Evolutionary conservation across 2,888 invertebrate species (phyloP).

Genomic region (Chromoteleia sp.): DNA sequence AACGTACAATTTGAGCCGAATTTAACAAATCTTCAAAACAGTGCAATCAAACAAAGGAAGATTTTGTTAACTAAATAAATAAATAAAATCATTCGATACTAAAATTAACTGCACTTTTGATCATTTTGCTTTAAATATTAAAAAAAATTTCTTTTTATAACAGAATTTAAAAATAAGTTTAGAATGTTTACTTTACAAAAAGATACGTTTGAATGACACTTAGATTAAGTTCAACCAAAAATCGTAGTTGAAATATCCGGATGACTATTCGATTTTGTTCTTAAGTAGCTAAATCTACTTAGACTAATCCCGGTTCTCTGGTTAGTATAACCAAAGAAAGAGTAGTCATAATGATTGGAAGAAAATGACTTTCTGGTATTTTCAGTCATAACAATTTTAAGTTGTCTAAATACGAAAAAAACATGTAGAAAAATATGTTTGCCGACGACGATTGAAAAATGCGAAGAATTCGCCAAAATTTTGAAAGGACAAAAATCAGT

Average conservation of each 20-base stretch:
- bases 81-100: too few relatives aligned
- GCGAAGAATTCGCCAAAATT: too few relatives aligned
- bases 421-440: constrained; percentile 7
- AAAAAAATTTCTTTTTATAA: too few relatives aligned
- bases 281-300: constrained; percentile 23
- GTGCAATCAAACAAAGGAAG: too few relatives aligned
- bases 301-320: constrained; percentile 1
- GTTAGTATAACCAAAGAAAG: background rate
- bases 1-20: too few relatives aligned
- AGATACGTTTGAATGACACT: background rate
- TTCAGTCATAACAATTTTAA: constrained; percentile 1
- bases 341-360: background rate
- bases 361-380: constrained; percentile 21
- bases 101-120: too few relatives aligned
- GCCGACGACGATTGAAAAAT: too few relatives aligned
- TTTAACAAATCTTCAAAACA: too few relatives aligned
- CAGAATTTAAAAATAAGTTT: too few relatives aligned
- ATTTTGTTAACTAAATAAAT: too few relatives aligned
- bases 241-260: background rate
- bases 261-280: constrained; percentile 31
- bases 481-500: too few relatives aligned
- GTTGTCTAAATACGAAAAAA: constrained; percentile 6
- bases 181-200: background rate
- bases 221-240: background rate
- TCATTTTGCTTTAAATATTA: too few relatives aligned